phyloP scores from a whole-genome alignment of 2,797 vertebrate genomes.

The Melanotaenia trifasciata region DNA sequence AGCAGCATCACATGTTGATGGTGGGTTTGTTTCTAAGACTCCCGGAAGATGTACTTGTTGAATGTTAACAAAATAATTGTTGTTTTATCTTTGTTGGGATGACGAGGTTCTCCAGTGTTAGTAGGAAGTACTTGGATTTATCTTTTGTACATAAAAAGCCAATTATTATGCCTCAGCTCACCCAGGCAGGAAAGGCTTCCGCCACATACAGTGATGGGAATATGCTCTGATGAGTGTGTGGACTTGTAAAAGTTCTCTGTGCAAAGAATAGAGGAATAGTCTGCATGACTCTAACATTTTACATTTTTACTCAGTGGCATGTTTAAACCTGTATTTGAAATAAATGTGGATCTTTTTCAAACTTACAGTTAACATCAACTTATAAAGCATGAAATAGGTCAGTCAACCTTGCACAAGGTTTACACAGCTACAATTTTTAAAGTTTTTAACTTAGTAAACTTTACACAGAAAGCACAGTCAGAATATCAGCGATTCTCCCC shows the following conservation, averaged over 20 bases:
- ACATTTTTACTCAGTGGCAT: neutral
- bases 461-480: neutral
- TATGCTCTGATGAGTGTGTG: slow-evolving; percentile 4
- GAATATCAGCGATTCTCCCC: no score
- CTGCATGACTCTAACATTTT: neutral
- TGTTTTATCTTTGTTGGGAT: slow-evolving; percentile 70
- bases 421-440: no score
- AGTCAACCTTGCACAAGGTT: no score
- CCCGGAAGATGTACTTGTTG: slow-evolving; percentile 64
- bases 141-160: slow-evolving; percentile 35
- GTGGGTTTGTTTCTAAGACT: slow-evolving; percentile 52
- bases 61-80: slow-evolving; percentile 73
- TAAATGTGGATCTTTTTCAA: no score
- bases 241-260: neutral
- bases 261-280: neutral
- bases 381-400: no score
- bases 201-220: neutral
- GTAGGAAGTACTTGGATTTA: slow-evolving; percentile 58
- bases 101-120: slow-evolving; percentile 54
- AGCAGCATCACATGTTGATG: slow-evolving; percentile 61
- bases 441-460: neutral
- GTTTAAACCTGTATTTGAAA: neutral
- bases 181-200: neutral
- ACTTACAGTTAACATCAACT: no score
- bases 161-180: slow-evolving; percentile 30